Percentiles rank a stretch among this genome's conserved stretches.
Conservation (phyloP, 30 jellyfish, hydroid and myxozoan genomes). For the Hydractinia symbiolongicarpus region DNA sequence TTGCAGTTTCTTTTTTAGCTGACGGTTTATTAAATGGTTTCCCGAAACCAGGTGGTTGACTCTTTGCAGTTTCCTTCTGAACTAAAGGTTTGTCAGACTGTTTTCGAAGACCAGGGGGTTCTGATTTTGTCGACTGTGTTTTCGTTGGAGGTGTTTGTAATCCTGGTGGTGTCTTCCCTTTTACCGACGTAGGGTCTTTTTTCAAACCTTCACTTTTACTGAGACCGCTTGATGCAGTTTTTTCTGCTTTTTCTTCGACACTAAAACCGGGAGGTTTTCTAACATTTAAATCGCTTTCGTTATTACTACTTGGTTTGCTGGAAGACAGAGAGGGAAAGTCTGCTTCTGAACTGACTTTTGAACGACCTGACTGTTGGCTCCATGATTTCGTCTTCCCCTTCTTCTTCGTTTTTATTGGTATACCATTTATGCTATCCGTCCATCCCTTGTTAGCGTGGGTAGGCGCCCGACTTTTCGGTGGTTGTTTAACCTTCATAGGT, state of each 20-base stretch:
- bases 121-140: background rate
- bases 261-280: too few relatives aligned
- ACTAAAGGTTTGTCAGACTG: background rate
- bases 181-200: background rate
- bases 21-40: background rate
- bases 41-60: slow-evolving; percentile 48
- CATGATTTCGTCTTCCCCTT: slow-evolving; percentile 14
- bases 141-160: background rate
- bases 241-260: background rate
- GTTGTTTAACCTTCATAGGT: background rate
- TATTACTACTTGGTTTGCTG: background rate
- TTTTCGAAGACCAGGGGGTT: slow-evolving; percentile 14
- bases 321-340: background rate
- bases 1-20: background rate
- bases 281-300: too few relatives aligned
- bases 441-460: background rate
- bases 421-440: background rate
- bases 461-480: background rate
- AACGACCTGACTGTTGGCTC: background rate
- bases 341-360: background rate
- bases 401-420: slow-evolving; percentile 10
- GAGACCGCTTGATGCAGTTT: background rate
- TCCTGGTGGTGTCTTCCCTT: background rate
- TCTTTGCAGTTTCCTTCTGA: slow-evolving; percentile 13
- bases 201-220: background rate